phyloP scores from a whole-genome alignment of 2,888 invertebrate genomes.

The Drosophila borealis region DNA sequence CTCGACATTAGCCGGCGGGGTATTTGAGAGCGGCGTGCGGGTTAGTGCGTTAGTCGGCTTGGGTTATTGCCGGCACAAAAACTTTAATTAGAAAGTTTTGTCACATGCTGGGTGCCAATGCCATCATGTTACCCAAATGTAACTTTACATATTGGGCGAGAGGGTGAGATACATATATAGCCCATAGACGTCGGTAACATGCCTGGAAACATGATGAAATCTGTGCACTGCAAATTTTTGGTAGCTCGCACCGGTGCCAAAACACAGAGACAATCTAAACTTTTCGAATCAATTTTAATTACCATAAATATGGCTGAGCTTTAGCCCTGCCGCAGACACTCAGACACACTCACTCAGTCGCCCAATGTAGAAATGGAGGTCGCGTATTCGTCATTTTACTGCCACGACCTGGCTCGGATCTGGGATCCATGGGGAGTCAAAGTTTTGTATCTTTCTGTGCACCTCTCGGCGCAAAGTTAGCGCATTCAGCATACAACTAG shows the following conservation, averaged over 20 bases:
- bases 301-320: conserved; percentile 78
- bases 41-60: conserved; percentile 3
- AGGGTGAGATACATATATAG: conserved; percentile 26
- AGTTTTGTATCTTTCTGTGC: conserved; percentile 51
- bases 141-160: conserved; percentile 9
- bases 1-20: conserved; percentile 26
- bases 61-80: conserved; percentile 57
- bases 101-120: conserved; percentile 68
- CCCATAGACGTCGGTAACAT: conserved; percentile 37
- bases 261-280: conserved; percentile 78
- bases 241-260: conserved; percentile 56
- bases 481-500: conserved; percentile 31
- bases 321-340: conserved; percentile 46
- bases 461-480: conserved; percentile 30
- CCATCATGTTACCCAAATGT: conserved; percentile 41
- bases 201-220: conserved; percentile 49
- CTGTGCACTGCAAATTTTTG: conserved; percentile 41
- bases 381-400: conserved; percentile 60
- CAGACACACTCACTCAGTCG: conserved; percentile 36
- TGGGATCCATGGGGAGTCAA: conserved; percentile 33
- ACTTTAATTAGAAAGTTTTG: conserved; percentile 80
- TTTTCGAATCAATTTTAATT: conserved; percentile 83
- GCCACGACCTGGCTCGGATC: conserved; percentile 20
- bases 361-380: conserved; percentile 37
- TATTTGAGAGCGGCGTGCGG: neutral